phyloP scores from a whole-genome alignment of 2,888 invertebrate species.

The Tetheella fluctuosa region DNA sequence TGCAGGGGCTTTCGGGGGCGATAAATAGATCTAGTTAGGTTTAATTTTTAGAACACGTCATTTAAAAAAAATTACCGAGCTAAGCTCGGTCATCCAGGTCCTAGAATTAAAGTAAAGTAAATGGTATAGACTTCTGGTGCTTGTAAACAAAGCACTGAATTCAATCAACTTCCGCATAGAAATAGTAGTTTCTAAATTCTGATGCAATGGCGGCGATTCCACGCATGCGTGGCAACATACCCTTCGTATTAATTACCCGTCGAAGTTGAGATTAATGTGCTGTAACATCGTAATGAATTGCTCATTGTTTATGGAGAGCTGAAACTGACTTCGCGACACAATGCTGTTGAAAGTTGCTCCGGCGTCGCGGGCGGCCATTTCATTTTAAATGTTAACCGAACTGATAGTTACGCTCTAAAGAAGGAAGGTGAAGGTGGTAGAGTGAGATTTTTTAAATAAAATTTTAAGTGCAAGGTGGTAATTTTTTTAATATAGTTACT shows the following conservation, averaged over 20 bases:
- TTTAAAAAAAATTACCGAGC: too few species aligned
- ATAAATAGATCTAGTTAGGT: too few species aligned
- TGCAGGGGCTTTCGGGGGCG: too few species aligned
- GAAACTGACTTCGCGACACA: conserved; percentile 10
- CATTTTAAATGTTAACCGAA: not conserved
- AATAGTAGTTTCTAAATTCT: not conserved
- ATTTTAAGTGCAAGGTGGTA: too few species aligned
- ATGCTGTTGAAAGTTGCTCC: not conserved
- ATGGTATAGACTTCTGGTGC: too few species aligned
- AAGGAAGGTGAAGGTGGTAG: not conserved
- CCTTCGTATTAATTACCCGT: conserved; percentile 13
- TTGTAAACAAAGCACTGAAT: too few species aligned
- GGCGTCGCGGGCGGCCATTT: not conserved
- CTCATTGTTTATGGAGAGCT: conserved; percentile 16
- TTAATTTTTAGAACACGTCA: too few species aligned
- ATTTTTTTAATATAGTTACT: too few species aligned
- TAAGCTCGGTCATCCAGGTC: too few species aligned
- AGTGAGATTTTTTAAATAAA: not conserved
- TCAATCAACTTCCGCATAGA: not conserved
- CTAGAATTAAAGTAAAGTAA: too few species aligned
- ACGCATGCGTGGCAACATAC: not conserved
- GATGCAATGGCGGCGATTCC: too few species aligned
- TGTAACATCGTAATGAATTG: conserved; percentile 17
- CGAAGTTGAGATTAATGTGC: conserved; percentile 5
- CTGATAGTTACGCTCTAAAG: too few species aligned